Percentiles rank a stretch among this genome's conserved stretches.
Evolutionary conservation across 2,113 vertebrate species (phyloP).

Genomic region (Rhadina sibilatrix): DNA sequence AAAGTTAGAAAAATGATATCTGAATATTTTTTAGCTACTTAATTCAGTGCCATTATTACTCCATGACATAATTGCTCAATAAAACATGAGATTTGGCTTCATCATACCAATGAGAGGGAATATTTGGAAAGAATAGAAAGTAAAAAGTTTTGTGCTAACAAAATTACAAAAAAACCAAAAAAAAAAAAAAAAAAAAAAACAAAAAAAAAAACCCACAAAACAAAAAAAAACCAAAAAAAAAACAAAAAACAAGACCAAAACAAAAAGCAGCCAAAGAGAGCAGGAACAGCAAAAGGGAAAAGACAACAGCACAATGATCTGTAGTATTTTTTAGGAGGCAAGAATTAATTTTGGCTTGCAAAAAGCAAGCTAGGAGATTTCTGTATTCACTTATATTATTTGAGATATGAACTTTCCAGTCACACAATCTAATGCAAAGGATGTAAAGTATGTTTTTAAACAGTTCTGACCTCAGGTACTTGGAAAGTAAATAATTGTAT

Average conservation of each 20-base stretch:
- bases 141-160: not conserved
- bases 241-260: not conserved
- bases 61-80: not conserved
- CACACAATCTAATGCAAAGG: not conserved
- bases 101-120: not conserved
- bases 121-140: not conserved
- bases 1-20: not conserved
- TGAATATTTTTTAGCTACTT: not conserved
- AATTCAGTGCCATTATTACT: not conserved
- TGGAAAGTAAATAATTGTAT: not conserved
- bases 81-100: not conserved
- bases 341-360: not conserved
- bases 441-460: not conserved
- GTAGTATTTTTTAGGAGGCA: not conserved
- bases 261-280: not conserved
- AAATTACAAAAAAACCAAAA: not conserved
- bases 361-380: not conserved
- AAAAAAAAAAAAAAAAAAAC: too few relatives aligned
- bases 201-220: too few relatives aligned
- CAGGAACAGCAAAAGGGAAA: not conserved
- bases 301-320: not conserved
- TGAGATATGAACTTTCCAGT: not conserved
- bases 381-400: not conserved
- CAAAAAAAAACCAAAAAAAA: not conserved
- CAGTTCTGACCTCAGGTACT: not conserved